A percentile compares a stretch with the other conserved stretches of the same genome.
phyloP scores from a whole-genome alignment of 2,888 invertebrate species.

The Andrena marginata region DNA sequence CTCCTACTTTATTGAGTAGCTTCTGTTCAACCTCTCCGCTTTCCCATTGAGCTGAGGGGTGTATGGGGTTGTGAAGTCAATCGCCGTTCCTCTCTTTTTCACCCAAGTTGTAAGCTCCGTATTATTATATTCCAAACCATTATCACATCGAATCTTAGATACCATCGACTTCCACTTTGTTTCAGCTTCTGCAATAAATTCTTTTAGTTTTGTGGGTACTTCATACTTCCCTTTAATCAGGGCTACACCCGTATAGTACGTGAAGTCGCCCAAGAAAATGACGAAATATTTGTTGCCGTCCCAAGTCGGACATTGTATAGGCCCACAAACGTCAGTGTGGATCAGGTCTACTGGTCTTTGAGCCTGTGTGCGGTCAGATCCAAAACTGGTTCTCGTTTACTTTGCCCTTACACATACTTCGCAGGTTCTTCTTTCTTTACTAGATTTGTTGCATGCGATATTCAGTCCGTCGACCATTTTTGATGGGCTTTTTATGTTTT shows the following conservation, averaged over 20 bases:
- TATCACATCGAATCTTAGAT: background rate
- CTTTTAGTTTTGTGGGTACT: constrained; percentile 3
- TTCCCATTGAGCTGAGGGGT: background rate
- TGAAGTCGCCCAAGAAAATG: constrained; percentile 25
- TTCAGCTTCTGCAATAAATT: constrained; percentile 11
- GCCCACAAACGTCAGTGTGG: constrained; percentile 5
- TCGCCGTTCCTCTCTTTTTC: background rate
- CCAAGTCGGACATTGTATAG: background rate
- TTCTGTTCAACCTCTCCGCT: background rate
- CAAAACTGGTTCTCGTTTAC: background rate
- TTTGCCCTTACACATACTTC: background rate
- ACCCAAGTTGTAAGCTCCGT: background rate
- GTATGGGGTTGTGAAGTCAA: background rate
- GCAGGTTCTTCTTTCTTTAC: background rate
- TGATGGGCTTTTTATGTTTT: background rate
- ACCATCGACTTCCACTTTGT: constrained; percentile 25
- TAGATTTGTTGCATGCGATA: background rate
- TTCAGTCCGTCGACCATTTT: background rate
- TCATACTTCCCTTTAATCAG: constrained; percentile 24
- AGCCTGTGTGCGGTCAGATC: background rate
- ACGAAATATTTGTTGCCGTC: constrained; percentile 38
- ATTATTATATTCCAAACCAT: background rate
- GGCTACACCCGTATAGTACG: background rate
- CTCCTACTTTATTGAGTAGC: background rate
- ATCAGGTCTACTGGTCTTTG: background rate